Base-by-base conservation (phyloP, 2,888 invertebrate genomes). In the Muscina levida region DNA sequence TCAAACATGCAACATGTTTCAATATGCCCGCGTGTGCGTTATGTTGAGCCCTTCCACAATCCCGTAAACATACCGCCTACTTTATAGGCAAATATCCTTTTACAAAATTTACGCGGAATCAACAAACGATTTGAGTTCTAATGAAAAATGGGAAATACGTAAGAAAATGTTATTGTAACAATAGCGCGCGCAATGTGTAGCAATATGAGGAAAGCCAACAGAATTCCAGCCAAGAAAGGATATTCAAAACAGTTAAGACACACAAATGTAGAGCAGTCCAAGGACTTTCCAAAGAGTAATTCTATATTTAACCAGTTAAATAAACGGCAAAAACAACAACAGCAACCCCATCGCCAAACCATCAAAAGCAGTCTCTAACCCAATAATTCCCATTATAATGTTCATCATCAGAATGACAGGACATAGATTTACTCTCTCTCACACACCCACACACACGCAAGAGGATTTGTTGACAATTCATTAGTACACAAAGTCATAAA, bases 1-100 rank as follows among this genome's bases (percentile, higher is more conserved):
- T 37, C 19, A 39, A 59, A n/a, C n/a, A 37, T 59, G 19, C 39
- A 37, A 59, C 37, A 59, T 17, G 17, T 51, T 68, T 53, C 67
- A 37, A 51, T 31, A 19, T 48, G 26, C 8, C 31, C 31, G 31
- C 31, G 31, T 31, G 31, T 31, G 31, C 31, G n/a, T 31, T 31
- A 31, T 5, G 3, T 31, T 31, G 3, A 31, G 3, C 19, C 11
- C 44, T 44, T 71, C 68, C 76, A 76, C 72, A 66, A 51, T 44
- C 57, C 42, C 42, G 48, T 68, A 72, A 79, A 80, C 79, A 80
- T 17, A 76, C 56, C 79, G 79, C 76, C 79, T 70, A 39, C 57
- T 57, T 65, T 62, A 53, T 74, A 17, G 51, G 66, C 70, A 10
- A 80, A 66, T 73, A 76, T 65, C 68, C 76, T 70, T 76, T 76